Base-by-base conservation (phyloP, 1,140 invertebrate species). In the Brachionus manjavacas region DNA sequence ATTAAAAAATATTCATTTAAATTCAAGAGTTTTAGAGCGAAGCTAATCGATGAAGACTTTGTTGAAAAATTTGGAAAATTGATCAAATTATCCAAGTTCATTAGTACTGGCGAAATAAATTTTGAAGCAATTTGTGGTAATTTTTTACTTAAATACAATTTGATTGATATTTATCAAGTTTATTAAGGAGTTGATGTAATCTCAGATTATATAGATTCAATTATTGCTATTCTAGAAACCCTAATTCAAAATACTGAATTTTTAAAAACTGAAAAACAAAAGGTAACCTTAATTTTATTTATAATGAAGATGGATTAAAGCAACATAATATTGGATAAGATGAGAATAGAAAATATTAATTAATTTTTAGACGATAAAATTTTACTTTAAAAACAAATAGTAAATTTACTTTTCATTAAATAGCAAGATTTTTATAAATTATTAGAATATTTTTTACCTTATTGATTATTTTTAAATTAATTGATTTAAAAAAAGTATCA, bases 81-180 rank as follows among this genome's bases (percentile, higher is more conserved):
- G 8, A 74, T 89, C 74, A 85, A 84, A 60, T 87, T 88, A 78
- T 86, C 88, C 9, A 85, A 85, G 46, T 85, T 85, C 46, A 87
- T 89, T 80, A 87, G 88, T 72, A 81, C 78, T 46, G 86, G 87
- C 6, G 86, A 28, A 87, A 87, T 85, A 87, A 88, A 46, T 87
- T 66, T 85, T 35, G 81, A 88, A 41, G 78, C 87, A 70, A 86
- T 87, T 11, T 87, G 85, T 85, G 88, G 88, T 88, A 84, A 76
- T 85, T 84, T 39, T 68, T 3, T 35, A 35, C 7, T 35, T 35
- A 84, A 7, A 9, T 39, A 28, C 41, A 16, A 20, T 28, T 31
- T 52, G n/a, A 72, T 85, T 68, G 3, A 84, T 9, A 16, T 74
- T 16, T 84, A 35, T n/a, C 4, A 4, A 85, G 39, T 70, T 64